Percentiles rank a stretch among this genome's conserved stretches.
Conservation (phyloP, 1,140 invertebrate species). For the Diprion similis region DNA sequence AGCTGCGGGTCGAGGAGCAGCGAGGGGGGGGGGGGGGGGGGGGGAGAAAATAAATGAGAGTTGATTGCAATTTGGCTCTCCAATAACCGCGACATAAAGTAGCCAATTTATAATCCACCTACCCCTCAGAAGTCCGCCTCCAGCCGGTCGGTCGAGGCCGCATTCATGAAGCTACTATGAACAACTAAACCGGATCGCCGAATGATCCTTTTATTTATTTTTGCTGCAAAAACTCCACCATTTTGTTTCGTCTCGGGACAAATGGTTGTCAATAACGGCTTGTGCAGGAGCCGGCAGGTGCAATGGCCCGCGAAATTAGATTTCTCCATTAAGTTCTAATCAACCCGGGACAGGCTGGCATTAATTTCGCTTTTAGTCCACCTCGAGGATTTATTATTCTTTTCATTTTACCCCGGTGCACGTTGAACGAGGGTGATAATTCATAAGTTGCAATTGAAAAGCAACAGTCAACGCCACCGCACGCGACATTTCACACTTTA, state of each 20-base stretch:
- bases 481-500: too few relatives aligned
- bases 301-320: slow-evolving; percentile 40
- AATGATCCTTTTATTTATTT: slow-evolving; percentile 8
- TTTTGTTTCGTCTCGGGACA: slow-evolving; percentile 27
- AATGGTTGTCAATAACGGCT: slow-evolving; percentile 27
- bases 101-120: slow-evolving; percentile 47
- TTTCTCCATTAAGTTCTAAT: slow-evolving; percentile 40
- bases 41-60: slow-evolving; percentile 43
- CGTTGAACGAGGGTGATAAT: not conserved
- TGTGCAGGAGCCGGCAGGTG: slow-evolving; percentile 14
- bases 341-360: slow-evolving; percentile 13
- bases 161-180: not conserved
- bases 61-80: slow-evolving; percentile 47
- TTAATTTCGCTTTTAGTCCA: not conserved
- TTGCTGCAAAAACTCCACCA: not conserved
- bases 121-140: slow-evolving; percentile 11
- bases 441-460: slow-evolving; percentile 1
- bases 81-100: slow-evolving; percentile 47
- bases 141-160: not conserved
- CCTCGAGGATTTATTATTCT: not conserved
- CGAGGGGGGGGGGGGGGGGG: slow-evolving; percentile 29
- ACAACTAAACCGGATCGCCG: slow-evolving; percentile 15
- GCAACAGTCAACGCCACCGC: not conserved
- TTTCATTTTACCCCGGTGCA: not conserved
- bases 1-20: not conserved